Base-by-base conservation (phyloP, 2,113 vertebrate genomes). In the Jaculus jaculus region DNA sequence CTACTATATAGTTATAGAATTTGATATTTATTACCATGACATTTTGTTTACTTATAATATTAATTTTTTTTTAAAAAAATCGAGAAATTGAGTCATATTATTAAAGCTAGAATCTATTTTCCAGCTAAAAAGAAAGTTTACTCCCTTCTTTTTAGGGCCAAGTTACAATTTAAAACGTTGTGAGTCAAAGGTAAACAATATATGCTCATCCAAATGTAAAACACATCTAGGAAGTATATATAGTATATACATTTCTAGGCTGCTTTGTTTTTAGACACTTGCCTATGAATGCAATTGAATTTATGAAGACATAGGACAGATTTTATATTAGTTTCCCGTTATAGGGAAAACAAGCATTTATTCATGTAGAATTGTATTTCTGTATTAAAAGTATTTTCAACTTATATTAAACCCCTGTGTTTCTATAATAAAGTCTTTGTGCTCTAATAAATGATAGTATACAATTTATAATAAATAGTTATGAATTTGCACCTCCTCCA, bases 371-470 rank as follows among this genome's bases (percentile, higher is more conserved):
- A 97, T 96, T 96, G 58, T 90, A 74, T 95, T 77, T 95, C 81
- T 87, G 78, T 79, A 83, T 94, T 75, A 81, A 95, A 95, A 97
- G 93, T 73, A 83, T 63, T 96, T 98, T 96, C 93, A 80, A 94
- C 75, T 84, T 96, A 65, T 95, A 96, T 95, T 94, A 97, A 96
- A 95, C 92, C 17, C 34, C 71, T 85, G 13, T 60, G 24, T 13
- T 97, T 97, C 63, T 47, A 71, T 93, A 97, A 97, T 20, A 97
- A 97, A 95, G 75, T 15, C 75, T 23, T 88, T 97, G 42, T 91
- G 75, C 65, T 91, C 60, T 97, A 97, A 96, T 96, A 85, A 98
- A 81, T 54, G 72, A 87, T 88, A 12, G 2, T 47, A 86, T 42
- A 8, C 68, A 92, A 94, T 92, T 96, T 94, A 95, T 93, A 97